Conservation (phyloP, 2,797 vertebrate species). For the Helicolenus hilgendorfi region DNA sequence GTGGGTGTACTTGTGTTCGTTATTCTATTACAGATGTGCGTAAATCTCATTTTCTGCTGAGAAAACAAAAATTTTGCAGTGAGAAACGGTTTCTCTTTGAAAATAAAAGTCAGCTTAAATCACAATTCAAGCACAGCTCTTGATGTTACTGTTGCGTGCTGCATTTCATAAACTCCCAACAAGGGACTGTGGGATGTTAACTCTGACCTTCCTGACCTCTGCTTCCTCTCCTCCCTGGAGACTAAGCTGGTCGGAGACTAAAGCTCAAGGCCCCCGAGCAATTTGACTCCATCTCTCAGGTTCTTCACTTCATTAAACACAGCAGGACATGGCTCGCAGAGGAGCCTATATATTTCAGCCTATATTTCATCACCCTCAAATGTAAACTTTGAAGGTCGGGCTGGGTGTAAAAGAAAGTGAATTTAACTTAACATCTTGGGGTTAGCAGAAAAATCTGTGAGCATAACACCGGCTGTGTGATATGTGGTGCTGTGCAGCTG, state of each 20-base stretch:
- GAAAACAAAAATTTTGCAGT: not conserved
- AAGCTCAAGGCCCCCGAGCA: slow-evolving; percentile 19
- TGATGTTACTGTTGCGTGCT: not conserved
- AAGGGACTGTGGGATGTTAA: not conserved
- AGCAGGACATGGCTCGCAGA: not conserved
- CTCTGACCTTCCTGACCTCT: slow-evolving; percentile 22
- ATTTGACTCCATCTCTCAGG: slow-evolving; percentile 1
- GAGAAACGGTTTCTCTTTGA: not conserved
- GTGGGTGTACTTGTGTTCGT: not conserved
- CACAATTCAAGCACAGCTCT: not conserved
- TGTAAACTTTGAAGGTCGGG: not conserved
- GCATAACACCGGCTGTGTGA: not conserved
- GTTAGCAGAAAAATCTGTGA: not conserved
- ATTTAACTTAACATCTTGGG: not conserved
- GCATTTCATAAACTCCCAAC: not conserved
- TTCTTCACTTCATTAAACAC: slow-evolving; percentile 35
- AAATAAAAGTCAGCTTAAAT: not conserved
- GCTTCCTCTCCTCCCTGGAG: not conserved
- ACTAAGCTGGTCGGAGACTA: not conserved
- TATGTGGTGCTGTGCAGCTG: not conserved
- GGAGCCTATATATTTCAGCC: not conserved
- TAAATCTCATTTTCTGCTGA: not conserved
- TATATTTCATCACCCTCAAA: not conserved
- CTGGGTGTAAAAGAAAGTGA: not conserved
- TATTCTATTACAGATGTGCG: not conserved